These are phyloP conservation scores for Boloria selene DNA, from an alignment of 2,888 invertebrate species.

Conservation along the genomic window DNA sequence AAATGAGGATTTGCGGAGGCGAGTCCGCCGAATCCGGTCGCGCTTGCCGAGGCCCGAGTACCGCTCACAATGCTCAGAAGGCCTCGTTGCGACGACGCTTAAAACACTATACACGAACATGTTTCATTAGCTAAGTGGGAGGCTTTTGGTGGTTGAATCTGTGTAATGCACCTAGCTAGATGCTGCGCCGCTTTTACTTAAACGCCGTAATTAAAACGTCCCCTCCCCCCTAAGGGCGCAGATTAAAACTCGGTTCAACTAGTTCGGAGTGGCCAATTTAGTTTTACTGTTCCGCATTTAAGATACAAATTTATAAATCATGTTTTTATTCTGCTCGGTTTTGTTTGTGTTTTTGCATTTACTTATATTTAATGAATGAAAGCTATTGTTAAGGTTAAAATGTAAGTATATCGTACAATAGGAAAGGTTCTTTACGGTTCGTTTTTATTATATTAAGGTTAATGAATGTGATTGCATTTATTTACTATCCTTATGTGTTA, in stretches of 20 bases:
- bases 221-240: constrained; percentile 69
- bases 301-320: constrained; percentile 54
- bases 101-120: constrained; percentile 80
- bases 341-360: constrained; percentile 24
- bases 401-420: neutral
- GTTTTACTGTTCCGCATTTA: constrained; percentile 71
- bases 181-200: constrained; percentile 79
- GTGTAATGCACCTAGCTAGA: constrained; percentile 79
- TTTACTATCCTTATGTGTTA: too few relatives aligned
- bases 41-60: constrained; percentile 54
- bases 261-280: constrained; percentile 77
- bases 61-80: constrained; percentile 67
- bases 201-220: constrained; percentile 80
- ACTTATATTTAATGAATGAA: constrained; percentile 5
- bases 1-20: constrained; percentile 81
- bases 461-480: too few relatives aligned
- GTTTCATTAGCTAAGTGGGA: constrained; percentile 84
- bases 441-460: too few relatives aligned
- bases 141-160: constrained; percentile 82
- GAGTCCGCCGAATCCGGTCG: constrained; percentile 71
- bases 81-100: constrained; percentile 63
- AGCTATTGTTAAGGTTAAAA: constrained; percentile 7
- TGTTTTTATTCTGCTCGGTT: constrained; percentile 36
- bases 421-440: too few relatives aligned
- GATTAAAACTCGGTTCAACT: constrained; percentile 77